phyloP scores from a whole-genome alignment of 2,113 vertebrate species.

The Neomonachus schauinslandi region DNA sequence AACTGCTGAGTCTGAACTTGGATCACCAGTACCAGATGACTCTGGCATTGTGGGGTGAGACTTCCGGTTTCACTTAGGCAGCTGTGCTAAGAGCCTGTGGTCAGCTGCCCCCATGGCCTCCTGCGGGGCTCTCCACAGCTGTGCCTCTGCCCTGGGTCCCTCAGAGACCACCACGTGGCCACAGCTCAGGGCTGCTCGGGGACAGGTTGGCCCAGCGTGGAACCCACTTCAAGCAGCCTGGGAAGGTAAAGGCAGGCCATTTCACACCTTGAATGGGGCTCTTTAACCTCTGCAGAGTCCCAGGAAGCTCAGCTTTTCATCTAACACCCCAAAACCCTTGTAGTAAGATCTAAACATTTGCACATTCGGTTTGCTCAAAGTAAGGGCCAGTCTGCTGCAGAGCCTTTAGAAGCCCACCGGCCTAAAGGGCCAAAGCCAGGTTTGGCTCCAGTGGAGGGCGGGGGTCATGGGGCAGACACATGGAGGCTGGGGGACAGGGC shows the following conservation, averaged over 20 bases:
- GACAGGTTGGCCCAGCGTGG: not conserved
- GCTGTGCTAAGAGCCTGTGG: no score
- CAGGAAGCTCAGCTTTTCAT: not conserved
- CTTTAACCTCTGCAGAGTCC: not conserved
- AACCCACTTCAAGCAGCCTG: no score
- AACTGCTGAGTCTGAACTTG: not conserved
- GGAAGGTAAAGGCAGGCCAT: not conserved
- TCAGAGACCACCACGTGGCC: not conserved
- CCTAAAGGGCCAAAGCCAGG: not conserved
- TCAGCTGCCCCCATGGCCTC: not conserved
- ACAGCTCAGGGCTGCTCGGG: not conserved
- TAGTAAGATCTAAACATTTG: no score
- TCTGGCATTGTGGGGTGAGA: not conserved
- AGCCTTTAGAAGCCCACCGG: not conserved
- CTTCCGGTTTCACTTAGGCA: not conserved
- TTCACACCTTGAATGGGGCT: not conserved
- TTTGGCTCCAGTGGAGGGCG: accelerated
- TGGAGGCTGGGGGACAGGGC: no score
- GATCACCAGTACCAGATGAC: not conserved
- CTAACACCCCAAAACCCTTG: not conserved
- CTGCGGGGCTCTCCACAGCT: not conserved
- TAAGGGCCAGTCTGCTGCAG: not conserved
- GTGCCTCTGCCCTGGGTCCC: not conserved
- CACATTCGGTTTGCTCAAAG: not conserved
- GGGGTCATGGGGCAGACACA: accelerated